Evolutionary conservation across 2,888 invertebrate genomes (phyloP).

Genomic region (Zonitis immaculata): DNA sequence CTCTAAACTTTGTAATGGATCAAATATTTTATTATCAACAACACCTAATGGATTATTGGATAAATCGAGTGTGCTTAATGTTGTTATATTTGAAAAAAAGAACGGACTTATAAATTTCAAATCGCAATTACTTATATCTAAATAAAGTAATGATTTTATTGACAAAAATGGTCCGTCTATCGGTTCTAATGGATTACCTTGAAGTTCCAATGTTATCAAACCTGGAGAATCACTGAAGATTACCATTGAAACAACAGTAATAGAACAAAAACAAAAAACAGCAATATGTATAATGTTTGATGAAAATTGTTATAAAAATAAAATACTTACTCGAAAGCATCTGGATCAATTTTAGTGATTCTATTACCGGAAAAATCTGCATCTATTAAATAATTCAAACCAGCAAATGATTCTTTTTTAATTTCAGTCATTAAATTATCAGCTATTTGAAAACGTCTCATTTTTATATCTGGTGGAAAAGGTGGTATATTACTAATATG

Average conservation of each 20-base stretch:
- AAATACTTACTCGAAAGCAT: conserved; percentile 58
- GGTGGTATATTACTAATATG: conserved; percentile 57
- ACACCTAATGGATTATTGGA: conserved; percentile 61
- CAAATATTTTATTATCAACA: conserved; percentile 58
- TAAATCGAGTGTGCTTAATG: conserved; percentile 64
- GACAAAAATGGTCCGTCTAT: conserved; percentile 63
- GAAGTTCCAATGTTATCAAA: conserved; percentile 64
- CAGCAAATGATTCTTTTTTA: conserved; percentile 58
- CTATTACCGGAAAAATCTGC: conserved; percentile 65
- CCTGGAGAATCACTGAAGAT: conserved; percentile 61
- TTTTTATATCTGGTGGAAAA: conserved; percentile 64
- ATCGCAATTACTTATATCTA: conserved; percentile 64
- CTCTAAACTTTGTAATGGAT: conserved; percentile 61
- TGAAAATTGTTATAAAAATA: background rate
- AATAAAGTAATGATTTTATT: conserved; percentile 61
- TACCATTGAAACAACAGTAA: background rate
- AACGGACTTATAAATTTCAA: conserved; percentile 55
- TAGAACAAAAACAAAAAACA: conserved; percentile 2
- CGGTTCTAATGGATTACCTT: conserved; percentile 60
- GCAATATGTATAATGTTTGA: background rate
- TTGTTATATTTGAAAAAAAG: conserved; percentile 64
- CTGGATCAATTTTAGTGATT: conserved; percentile 60
- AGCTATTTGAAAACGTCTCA: conserved; percentile 65
- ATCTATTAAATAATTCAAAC: conserved; percentile 63
- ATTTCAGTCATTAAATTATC: conserved; percentile 60